Evolutionary conservation across 2,113 vertebrate genomes (phyloP), one percentile per base, ranked within the genome.

Genomic region (Pica pica): DNA sequence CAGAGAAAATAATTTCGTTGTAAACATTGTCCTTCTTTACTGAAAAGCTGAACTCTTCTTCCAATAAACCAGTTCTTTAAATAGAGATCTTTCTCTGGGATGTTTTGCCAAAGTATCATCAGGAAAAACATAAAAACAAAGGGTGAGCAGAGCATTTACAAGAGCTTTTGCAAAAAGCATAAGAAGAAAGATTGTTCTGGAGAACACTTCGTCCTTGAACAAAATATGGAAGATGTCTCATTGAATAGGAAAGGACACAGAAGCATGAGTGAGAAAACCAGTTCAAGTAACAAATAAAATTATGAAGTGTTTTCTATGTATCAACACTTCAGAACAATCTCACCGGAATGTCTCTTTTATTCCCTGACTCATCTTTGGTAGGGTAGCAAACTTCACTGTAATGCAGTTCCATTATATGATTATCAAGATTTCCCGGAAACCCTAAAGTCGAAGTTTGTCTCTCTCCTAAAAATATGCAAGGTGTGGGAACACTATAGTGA

Each of bases 91-190:
- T 75, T 52, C 56, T 44, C 35, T 35, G 50, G 17, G 13, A 78
- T 6, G 3, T 49, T 85, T 75, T 75, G 20, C 7, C 60, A 83
- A 50, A 11, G 8, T 19, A 47, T 2, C 23, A 59, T 13, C 46
- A 82, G 6, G 13, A 53, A 68, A 89, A 87, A n/a, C 3, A 53
- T 6, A 87, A 76, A 55, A 87, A 41, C 1, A 13, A 50, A 44
- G 12, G 0, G 2, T 4, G 5, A 11, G 28, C 7, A 2, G 10
- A 64, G 6, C 31, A 86, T 22, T 39, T 64, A 56, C 20, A 47
- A 75, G 28, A 76, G 5, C 2, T 81, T 67, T 86, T 83, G 33
- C 7, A 70, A 39, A 63, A 91, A 46, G 26, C 2, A 1, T 61
- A 79, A 56, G 17, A 30, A 86, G 11, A 11, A 78, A 59, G 22